Evolutionary conservation across 2,888 invertebrate genomes (phyloP), one percentile per base, ranked within the genome.

Genomic region (Acleris sparsana): DNA sequence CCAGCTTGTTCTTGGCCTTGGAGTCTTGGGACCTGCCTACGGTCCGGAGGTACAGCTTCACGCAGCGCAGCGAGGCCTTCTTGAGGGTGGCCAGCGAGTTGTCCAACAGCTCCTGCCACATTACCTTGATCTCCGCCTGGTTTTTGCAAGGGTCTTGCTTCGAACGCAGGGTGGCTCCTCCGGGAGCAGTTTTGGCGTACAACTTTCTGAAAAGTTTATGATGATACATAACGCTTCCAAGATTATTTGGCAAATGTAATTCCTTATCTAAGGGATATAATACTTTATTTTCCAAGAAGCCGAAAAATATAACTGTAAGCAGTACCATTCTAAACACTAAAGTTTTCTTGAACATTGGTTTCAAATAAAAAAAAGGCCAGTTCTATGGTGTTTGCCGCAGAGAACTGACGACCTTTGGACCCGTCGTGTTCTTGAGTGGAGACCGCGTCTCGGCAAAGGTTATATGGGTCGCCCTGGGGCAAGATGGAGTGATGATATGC

Each of bases 71-170:
- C 5, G 74, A 70, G 3, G 82, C 80, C 0, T 69, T 65, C 11
- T 69, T 67, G 29, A 80, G 70, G 5, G 63, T 63, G 13, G 5
- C 20, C 29, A 71, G 55, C 4, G 80, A 72, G 5, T 62, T 62
- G 16, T 77, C 75, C n/a, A 84, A 73, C 48, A 83, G 75, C 1
- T 70, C 63, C 4, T 70, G 70, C 83, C 84, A 83, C 1, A 46
- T n/a, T 3, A 6, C 6, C 17, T 46, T 46, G n/a, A 46, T 46
- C 46, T 17, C 2, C 17, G 4, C 7, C 17, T 46, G 46, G 17
- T 46, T 16, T 2, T 46, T 17, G 7, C 46, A 46, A 5, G 46
- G 46, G 17, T 46, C 46, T 5, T 1, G 46, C 7, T 16, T 46
- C 46, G 46, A 7, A 2, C 46, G 46, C 46, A 16, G 6, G 5